phyloP scores from a whole-genome alignment of 2,113 vertebrate genomes.

The Columba janthina region DNA sequence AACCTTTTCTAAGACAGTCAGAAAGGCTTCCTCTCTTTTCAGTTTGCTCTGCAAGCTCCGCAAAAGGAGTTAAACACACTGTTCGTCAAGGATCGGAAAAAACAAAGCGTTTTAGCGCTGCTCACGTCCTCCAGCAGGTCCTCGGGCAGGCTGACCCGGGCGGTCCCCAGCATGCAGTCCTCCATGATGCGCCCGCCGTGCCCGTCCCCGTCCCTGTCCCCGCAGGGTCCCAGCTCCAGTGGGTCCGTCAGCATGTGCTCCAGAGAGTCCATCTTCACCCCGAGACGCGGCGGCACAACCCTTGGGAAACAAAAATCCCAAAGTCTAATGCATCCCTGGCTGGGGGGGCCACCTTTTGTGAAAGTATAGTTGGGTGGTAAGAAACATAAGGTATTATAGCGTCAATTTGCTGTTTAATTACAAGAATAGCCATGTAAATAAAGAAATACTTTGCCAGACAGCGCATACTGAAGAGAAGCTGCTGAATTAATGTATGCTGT shows the following conservation, averaged over 20 bases:
- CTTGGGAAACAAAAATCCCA: neutral
- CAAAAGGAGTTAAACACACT: fast-evolving
- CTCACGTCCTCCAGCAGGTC: conserved; percentile 96
- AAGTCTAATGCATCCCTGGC: neutral
- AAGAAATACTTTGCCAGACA: neutral
- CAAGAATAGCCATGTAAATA: fast-evolving
- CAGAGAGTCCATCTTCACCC: conserved; percentile 85
- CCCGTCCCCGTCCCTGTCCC: conserved; percentile 28
- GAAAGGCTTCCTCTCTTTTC: too few species aligned
- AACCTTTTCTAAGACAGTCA: neutral
- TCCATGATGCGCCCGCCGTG: conserved; percentile 85
- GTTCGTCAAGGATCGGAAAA: fast-evolving
- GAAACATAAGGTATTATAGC: fast-evolving
- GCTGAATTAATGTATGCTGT: too few species aligned
- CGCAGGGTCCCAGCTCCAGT: conserved; percentile 84
- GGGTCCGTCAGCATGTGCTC: conserved; percentile 92
- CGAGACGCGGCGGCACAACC: neutral
- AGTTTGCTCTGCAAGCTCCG: neutral
- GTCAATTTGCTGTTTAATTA: fast-evolving
- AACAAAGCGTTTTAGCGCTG: neutral
- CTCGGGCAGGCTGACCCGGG: conserved; percentile 89
- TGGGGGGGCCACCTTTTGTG: too few species aligned
- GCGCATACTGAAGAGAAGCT: too few species aligned
- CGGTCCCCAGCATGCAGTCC: conserved; percentile 90
- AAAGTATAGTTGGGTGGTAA: fast-evolving